Evolutionary conservation across 2,113 vertebrate genomes (phyloP), one percentile per base, ranked within the genome.

Genomic region (Siphamia tubifer): DNA sequence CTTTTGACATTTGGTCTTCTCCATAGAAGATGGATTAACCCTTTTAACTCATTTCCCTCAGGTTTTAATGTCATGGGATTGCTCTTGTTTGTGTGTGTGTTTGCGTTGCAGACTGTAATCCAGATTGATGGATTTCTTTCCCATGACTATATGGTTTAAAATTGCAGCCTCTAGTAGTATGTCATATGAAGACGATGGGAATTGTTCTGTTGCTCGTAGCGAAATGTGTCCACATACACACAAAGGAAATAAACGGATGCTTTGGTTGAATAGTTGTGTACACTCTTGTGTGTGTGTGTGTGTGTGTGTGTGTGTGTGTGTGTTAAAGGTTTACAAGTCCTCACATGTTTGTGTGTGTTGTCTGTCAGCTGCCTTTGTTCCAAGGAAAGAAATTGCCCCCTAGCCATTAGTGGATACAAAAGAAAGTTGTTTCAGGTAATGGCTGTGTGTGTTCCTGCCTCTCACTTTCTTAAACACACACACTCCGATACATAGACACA

Each of bases 381-480:
- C 0, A 10, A 40, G 48, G 40, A 64, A 71, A 72, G 62, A 77
- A 54, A 61, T 77, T 44, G 40, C 70, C 74, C 57, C 15, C 4
- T 13, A 16, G 76, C 70, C 48, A 78, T 80, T 76, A 57, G 64
- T 30, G 43, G 48, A 61, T 44, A 84, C 80, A 74, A 74, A 74
- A 80, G 75, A 76, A 82, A 77, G 58, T 68, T 88, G 83, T 87
- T 79, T 64, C 71, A 79, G 72, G 67, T 79, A 84, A 73, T 82
- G 45, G 63, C 51, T 68, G 63, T 40, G 34, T 71, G 68, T 81
- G 39, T 70, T 72, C 68, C 66, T 68, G 52, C 62, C 36, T 19
- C 40, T 55, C 56, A 56, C 45, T 68, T 40, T 27, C 27, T 34
- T 39, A 21, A 24, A 19, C 8, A 21, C 20, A 17, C 42, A 23